These are phyloP conservation scores for Drosophila helvetica DNA, from an alignment of 2,888 invertebrate genomes.

Conservation along the genomic window DNA sequence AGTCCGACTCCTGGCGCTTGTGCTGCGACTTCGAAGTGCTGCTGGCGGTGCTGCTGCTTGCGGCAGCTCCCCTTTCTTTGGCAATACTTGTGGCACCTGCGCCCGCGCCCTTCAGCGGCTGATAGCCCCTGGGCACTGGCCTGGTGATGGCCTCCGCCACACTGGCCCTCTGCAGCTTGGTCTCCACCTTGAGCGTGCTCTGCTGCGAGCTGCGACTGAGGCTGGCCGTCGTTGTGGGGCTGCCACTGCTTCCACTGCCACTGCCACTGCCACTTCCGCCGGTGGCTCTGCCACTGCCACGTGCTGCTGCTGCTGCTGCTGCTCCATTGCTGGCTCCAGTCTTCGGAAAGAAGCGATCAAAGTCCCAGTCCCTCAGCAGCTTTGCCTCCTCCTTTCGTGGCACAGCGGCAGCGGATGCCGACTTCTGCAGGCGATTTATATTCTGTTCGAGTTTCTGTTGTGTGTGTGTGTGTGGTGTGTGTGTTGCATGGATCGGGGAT, in stretches of 20 bases:
- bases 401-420: slow-evolving; percentile 79
- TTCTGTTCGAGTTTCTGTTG: slow-evolving; percentile 82
- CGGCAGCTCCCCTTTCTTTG: slow-evolving; percentile 60
- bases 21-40: slow-evolving; percentile 81
- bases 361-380: slow-evolving; percentile 93
- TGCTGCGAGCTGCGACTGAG: slow-evolving; percentile 83
- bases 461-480: slow-evolving; percentile 74
- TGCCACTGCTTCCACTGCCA: slow-evolving; percentile 44
- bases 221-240: slow-evolving; percentile 70
- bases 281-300: slow-evolving; percentile 4
- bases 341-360: slow-evolving; percentile 91
- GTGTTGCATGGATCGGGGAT: slow-evolving; percentile 66
- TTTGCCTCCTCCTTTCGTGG: slow-evolving; percentile 86
- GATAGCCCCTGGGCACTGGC: slow-evolving; percentile 78
- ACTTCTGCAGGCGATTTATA: slow-evolving; percentile 81
- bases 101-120: slow-evolving; percentile 60
- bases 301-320: not conserved
- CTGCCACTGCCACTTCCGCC: slow-evolving; percentile 69
- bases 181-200: slow-evolving; percentile 82
- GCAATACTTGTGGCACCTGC: slow-evolving; percentile 56
- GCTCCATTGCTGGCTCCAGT: not conserved
- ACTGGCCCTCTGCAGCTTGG: slow-evolving; percentile 81
- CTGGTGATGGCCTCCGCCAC: slow-evolving; percentile 77
- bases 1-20: slow-evolving; percentile 90
- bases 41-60: slow-evolving; percentile 39